phyloP scores from a whole-genome alignment of 2,888 invertebrate species.

The Dolomedes plantarius region DNA sequence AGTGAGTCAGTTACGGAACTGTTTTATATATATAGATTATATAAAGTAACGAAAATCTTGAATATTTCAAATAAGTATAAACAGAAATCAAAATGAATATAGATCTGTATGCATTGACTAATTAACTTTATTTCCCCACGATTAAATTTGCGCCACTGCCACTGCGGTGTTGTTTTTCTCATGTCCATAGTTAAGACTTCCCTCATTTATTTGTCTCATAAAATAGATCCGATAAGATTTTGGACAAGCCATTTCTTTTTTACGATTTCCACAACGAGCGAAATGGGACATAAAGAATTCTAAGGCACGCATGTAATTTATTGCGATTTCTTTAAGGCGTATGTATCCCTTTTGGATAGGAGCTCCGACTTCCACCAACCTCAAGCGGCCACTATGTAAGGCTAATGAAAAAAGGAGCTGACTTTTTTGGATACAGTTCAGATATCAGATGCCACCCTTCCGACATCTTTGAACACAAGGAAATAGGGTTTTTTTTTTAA shows the following conservation, averaged over 20 bases:
- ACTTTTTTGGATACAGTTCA: no score
- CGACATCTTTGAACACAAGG: slow-evolving; percentile 9
- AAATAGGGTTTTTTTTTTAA: no score
- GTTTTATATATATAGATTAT: no score
- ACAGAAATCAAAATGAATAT: no score
- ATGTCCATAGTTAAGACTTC: no score
- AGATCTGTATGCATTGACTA: no score
- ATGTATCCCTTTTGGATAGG: slow-evolving; percentile 1
- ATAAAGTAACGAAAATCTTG: no score
- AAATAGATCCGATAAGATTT: slow-evolving; percentile 9
- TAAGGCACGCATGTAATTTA: slow-evolving; percentile 24
- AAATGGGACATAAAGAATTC: slow-evolving; percentile 28
- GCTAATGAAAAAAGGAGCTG: not conserved
- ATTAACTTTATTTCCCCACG: no score
- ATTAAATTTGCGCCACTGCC: no score
- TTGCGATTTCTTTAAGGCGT: slow-evolving; percentile 10
- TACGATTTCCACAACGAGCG: slow-evolving; percentile 14
- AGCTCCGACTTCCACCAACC: slow-evolving; percentile 8
- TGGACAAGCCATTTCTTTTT: slow-evolving; percentile 4
- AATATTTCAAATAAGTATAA: no score
- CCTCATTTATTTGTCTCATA: not conserved
- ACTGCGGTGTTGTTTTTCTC: no score
- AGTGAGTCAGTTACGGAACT: no score
- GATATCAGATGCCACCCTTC: not conserved
- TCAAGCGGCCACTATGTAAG: slow-evolving; percentile 23